Percentiles rank a stretch among this genome's conserved stretches.
Evolutionary conservation across 2,888 invertebrate species (phyloP).

Genomic region (Ischnus inquisitorius): DNA sequence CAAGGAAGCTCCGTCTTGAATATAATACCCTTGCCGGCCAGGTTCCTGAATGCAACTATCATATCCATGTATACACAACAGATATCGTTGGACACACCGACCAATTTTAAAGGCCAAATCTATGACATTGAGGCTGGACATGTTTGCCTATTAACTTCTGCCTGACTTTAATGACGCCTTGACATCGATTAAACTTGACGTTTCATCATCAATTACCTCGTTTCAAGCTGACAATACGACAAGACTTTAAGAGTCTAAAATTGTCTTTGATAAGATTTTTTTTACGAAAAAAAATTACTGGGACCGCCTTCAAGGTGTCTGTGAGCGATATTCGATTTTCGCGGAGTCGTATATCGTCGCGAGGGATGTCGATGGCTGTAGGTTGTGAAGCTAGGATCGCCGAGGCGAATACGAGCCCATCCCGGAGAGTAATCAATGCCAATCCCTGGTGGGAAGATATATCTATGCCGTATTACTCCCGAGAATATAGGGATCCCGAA

Average conservation of each 20-base stretch:
- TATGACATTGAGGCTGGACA: neutral
- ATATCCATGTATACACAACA: neutral
- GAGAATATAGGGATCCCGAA: constrained; percentile 33
- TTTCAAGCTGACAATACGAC: neutral
- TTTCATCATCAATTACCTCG: neutral
- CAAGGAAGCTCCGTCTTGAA: neutral
- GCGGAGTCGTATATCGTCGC: constrained; percentile 8
- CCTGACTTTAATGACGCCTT: neutral
- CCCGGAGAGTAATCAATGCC: constrained; percentile 54
- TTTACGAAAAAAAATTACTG: neutral
- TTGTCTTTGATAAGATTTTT: neutral
- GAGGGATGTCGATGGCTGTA: constrained; percentile 28
- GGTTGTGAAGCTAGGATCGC: constrained; percentile 15
- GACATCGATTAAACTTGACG: neutral
- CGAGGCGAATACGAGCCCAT: constrained; percentile 18
- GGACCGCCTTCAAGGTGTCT: neutral
- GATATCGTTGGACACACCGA: neutral
- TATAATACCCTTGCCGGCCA: neutral
- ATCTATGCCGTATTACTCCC: constrained; percentile 56
- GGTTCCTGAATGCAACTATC: neutral
- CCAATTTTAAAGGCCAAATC: neutral
- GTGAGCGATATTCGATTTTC: constrained; percentile 26
- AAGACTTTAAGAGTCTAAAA: neutral
- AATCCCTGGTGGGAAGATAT: constrained; percentile 45
- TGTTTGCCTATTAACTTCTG: neutral